A percentile compares a stretch with the other conserved stretches of the same genome.
These are phyloP conservation scores for Pycnomerus fuliginosus DNA, from an alignment of 2,888 invertebrate genomes.

Conservation along the genomic window DNA sequence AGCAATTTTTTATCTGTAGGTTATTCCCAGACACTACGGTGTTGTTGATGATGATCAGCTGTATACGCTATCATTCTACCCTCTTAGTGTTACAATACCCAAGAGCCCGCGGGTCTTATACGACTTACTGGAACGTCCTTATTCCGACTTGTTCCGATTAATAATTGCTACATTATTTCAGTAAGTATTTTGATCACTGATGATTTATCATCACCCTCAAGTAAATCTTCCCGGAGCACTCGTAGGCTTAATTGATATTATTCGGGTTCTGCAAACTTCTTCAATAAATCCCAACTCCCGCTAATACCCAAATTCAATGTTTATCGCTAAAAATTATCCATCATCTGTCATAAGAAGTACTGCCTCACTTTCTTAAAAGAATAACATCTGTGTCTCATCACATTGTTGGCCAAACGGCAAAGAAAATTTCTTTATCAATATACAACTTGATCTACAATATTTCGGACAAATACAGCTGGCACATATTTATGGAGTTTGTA, in stretches of 20 bases:
- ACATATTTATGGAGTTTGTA: too few relatives aligned
- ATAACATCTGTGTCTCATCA: too few relatives aligned
- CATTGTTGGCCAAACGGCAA: too few relatives aligned
- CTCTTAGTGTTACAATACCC: conserved; percentile 29
- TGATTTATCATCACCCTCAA: conserved; percentile 14
- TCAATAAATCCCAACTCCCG: conserved; percentile 16
- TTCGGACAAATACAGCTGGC: too few relatives aligned
- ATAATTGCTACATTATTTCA: conserved; percentile 9
- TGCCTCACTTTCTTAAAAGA: too few relatives aligned
- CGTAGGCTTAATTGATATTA: conserved; percentile 21
- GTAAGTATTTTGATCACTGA: conserved; percentile 9
- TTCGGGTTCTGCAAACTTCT: conserved; percentile 14
- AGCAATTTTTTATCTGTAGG: conserved; percentile 19
- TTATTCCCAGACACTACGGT: conserved; percentile 13
- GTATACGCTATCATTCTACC: conserved; percentile 24
- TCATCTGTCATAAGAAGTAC: too few relatives aligned
- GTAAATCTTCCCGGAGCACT: conserved; percentile 14
- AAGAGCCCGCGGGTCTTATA: conserved; percentile 27
- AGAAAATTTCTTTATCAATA: too few relatives aligned
- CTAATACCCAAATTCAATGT: too few relatives aligned
- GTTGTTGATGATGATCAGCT: conserved; percentile 28
- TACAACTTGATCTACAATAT: too few relatives aligned
- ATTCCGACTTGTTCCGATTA: conserved; percentile 11
- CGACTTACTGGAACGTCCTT: conserved; percentile 19
- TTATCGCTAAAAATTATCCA: conserved; percentile 18